A percentile compares a stretch with the other conserved stretches of the same genome.
These are phyloP conservation scores for Kryptolebias ocellatus DNA, from an alignment of 2,797 vertebrate species.

Conservation along the genomic window DNA sequence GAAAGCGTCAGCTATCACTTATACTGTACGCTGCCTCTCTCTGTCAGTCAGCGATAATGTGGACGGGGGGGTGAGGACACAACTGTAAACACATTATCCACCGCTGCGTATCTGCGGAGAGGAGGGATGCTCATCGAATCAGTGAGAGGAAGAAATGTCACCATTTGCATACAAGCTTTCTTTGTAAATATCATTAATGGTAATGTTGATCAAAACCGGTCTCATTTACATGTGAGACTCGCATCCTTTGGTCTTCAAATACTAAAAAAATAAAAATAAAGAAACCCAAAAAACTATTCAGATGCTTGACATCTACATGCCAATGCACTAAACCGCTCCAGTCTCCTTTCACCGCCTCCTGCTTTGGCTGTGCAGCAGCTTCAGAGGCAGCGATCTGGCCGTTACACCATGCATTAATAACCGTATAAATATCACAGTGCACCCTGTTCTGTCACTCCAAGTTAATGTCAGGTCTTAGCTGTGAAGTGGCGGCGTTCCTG, in stretches of 20 bases:
- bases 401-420: constrained; percentile 74
- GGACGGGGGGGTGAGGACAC: constrained; percentile 33
- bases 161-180: constrained; percentile 70
- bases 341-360: constrained; percentile 24
- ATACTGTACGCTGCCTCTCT: constrained; percentile 44
- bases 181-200: constrained; percentile 61
- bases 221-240: constrained; percentile 59
- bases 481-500: constrained; percentile 40
- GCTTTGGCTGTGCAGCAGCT: constrained; percentile 53
- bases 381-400: constrained; percentile 62
- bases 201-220: constrained; percentile 46
- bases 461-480: constrained; percentile 37
- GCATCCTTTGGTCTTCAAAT: constrained; percentile 56
- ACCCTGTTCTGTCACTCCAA: constrained; percentile 55
- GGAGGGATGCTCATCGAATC: constrained; percentile 42
- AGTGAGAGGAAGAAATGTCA: constrained; percentile 64
- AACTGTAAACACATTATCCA: constrained; percentile 58
- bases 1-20: constrained; percentile 65
- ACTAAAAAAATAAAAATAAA: constrained; percentile 9
- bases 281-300: constrained; percentile 28
- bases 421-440: constrained; percentile 64
- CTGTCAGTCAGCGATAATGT: constrained; percentile 46
- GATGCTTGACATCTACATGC: constrained; percentile 57
- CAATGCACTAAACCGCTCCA: constrained; percentile 37
- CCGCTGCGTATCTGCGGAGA: constrained; percentile 44